Base-by-base conservation (phyloP, 2,113 vertebrate genomes). In the Euleptes europaea region DNA sequence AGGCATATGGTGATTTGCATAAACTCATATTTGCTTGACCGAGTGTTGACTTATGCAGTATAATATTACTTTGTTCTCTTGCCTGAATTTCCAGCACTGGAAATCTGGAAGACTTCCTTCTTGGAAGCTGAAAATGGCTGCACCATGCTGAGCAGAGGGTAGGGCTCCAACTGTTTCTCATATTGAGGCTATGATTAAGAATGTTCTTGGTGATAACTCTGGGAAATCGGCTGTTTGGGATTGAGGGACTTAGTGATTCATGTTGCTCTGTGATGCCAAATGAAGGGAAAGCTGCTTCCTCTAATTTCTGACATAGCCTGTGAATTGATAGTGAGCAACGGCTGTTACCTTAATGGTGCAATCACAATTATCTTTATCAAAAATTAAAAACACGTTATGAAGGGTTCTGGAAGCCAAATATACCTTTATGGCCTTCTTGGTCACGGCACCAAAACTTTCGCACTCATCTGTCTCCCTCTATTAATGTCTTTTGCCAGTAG, bases 1-100 rank as follows among this genome's bases (percentile, higher is more conserved):
- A 70, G 72, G 23, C 81, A 82, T 33, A n/a, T 15, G 6, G n/a
- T 63, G 47, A 83, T 91, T 88, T 91, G 57, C 35, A 65, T 78
- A 84, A 89, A 0, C 26, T 84, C 49, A 84, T 82, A 23, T 72
- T 0, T 1, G 0, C 63, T 73, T 82, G 83, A 44, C 40, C 14
- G 38, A 11, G 19, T 33, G 9, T 1, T 63, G 42, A 19, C 49
- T 89, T 84, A 42, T 60, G 26, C 60, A 72, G 4, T 71, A 85
- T 26, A 86, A 82, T 4, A 5, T 79, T 82, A 75, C 19, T 13
- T 74, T 23, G 4, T 77, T 38, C 4, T 38, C 11, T 77, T 86
- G 80, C 1, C 26, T 67, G 31, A 0, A 80, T 82, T 88, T 72
- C 15, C 4, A 10, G 17, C 54, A 63, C 1, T 42, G 12, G 65